phyloP scores from a whole-genome alignment of 1,140 invertebrate genomes.

The Leptinotarsa undecemlineata region DNA sequence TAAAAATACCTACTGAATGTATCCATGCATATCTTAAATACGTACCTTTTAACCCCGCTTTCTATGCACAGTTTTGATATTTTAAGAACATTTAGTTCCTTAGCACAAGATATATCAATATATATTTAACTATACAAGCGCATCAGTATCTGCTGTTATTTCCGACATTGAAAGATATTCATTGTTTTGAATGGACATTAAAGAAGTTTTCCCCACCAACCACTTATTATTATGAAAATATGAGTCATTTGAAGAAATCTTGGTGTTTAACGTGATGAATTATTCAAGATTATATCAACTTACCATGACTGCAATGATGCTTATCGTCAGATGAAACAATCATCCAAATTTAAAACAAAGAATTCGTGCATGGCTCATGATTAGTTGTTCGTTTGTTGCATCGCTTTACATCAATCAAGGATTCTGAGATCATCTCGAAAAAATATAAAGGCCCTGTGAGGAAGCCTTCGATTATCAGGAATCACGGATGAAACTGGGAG shows the following conservation, averaged over 20 bases:
- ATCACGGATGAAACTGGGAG: neutral
- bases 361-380: constrained; percentile 3
- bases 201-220: neutral
- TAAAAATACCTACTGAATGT: too few species aligned
- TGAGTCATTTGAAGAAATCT: neutral
- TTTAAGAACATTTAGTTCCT: too few species aligned
- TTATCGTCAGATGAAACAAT: neutral
- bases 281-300: neutral
- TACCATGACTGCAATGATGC: constrained; percentile 10
- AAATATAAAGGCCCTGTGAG: neutral
- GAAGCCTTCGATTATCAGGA: neutral
- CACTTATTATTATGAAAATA: neutral
- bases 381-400: neutral
- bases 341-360: constrained; percentile 5
- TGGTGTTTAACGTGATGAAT: neutral
- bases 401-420: neutral
- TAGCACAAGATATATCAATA: too few species aligned
- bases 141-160: too few species aligned
- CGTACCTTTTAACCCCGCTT: too few species aligned
- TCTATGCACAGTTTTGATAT: too few species aligned
- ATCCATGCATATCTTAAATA: too few species aligned
- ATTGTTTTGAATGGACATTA: too few species aligned
- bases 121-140: too few species aligned
- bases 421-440: constrained; percentile 15
- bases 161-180: too few species aligned